Evolutionary conservation across 2,888 invertebrate species (phyloP), one percentile per base, ranked within the genome.

Genomic region (Anthophora plumipes): DNA sequence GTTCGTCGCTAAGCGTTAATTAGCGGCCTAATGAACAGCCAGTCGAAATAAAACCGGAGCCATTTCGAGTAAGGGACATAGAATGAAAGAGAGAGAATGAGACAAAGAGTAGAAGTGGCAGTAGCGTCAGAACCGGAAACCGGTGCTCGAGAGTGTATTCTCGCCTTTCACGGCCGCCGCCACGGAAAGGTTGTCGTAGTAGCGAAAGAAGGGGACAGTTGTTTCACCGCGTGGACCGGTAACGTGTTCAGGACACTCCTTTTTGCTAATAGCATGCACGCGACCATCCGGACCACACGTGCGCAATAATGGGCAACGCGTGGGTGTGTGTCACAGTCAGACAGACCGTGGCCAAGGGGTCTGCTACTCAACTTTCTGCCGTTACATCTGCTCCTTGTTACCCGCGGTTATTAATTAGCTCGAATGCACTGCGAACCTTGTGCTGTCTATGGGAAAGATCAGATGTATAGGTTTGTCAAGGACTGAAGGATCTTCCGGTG

Each of bases 271-370:
- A 91, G 89, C 90, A 90, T 91, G 90, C 92, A 92, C 92, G 92
- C 92, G 92, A 91, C 91, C 92, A 91, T 90, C 89, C 90, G 90
- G 92, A 90, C 92, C 92, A 92, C 92, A 93, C 92, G 92, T 92
- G 92, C 89, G 90, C 91, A 88, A 91, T 91, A 92, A 92, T 90
- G 90, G 90, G 84, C 88, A 86, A 81, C 83, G 87, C 86, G 89
- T 89, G 89, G 86, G 91, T 84, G 90, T 85, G 71, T 20, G 71
- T 70, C 63, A 20, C 46, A 66, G 59, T 54, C 59, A 72, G 71
- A 55, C 71, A 66, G 46, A 83, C 70, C 87, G 67, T 75, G 41
- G 68, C 82, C 61, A 76, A 57, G 74, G 72, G 73, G 74, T 73
- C 70, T 68, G 57, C 57, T 68, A 57, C 85, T 77, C 88, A 81